Base-by-base conservation (phyloP, 1,140 invertebrate genomes). In the Thalassaphorura encarpata region DNA sequence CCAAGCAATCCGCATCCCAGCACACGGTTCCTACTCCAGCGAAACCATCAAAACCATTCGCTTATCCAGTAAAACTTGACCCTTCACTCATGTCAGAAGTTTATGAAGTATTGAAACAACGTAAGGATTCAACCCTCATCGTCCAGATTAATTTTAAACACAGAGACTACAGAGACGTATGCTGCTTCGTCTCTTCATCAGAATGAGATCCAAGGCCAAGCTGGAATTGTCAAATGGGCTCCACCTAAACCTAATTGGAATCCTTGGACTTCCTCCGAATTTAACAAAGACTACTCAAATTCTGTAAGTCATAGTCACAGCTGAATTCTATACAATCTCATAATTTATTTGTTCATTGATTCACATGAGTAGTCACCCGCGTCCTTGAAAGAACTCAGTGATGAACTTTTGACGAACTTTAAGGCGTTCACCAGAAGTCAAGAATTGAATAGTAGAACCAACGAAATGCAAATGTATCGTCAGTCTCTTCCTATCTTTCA, bases 171-270 rank as follows among this genome's bases (percentile, higher is more conserved):
- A 23, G 55, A 56, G 31, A 52, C 51, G n/a, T 15, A 28, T 3
- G 19, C 21, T n/a, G 36, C 54, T 18, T 79, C 76, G 21, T 85
- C 86, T 15, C n/a, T n/a, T n/a, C n/a, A n/a, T n/a, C n/a, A n/a
- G n/a, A n/a, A n/a, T n/a, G n/a, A n/a, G n/a, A n/a, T n/a, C n/a
- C n/a, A n/a, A n/a, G n/a, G n/a, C n/a, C n/a, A n/a, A n/a, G n/a
- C n/a, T n/a, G n/a, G n/a, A n/a, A 85, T 94, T 0, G 89, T 98
- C 16, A 82, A 89, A 2, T 98, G 94, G 94, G 89, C 89, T 2
- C 95, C 96, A 1, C 93, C 94, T 0, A 80, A 85, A 60, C 79
- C 79, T 13, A 98, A 98, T 71, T 98, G 94, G 93, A 95, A 98
- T 74, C 83, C 93, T 8, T 97, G 93, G 93, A 84, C 81, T 26